Percentiles rank a stretch among this genome's conserved stretches.
Conservation (phyloP, 23 tunicate species). For the Ascidia mentula region DNA sequence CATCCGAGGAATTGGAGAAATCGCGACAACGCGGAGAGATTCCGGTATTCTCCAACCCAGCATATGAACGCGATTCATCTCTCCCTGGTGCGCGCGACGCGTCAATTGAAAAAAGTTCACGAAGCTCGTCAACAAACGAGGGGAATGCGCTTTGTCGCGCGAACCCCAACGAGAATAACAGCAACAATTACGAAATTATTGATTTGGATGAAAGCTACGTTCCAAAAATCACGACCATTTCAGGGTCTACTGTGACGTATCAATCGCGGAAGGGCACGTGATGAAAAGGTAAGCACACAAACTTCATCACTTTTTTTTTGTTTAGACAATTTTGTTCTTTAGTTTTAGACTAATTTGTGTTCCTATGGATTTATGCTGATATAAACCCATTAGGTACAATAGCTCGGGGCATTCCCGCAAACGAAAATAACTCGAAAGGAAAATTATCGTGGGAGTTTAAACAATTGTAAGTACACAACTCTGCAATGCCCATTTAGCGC, state of each 20-base stretch:
- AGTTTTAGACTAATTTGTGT: too few species aligned
- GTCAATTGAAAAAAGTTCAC: background rate
- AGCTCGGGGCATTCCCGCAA: too few species aligned
- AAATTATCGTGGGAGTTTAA: too few species aligned
- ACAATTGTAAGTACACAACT: too few species aligned
- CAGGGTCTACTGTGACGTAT: background rate
- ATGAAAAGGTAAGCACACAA: background rate
- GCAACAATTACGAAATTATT: background rate
- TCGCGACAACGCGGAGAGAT: background rate
- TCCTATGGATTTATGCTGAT: too few species aligned
- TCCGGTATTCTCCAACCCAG: background rate
- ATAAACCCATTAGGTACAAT: too few species aligned
- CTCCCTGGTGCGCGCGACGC: slow-evolving; percentile 10
- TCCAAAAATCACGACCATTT: background rate
- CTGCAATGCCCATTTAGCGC: background rate
- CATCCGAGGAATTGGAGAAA: background rate
- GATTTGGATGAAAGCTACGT: background rate
- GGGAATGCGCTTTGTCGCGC: background rate
- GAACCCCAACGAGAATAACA: slow-evolving; percentile 6
- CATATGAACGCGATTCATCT: background rate
- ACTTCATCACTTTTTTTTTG: background rate
- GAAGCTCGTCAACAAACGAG: background rate
- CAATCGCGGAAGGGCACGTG: background rate
- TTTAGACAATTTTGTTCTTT: too few species aligned
- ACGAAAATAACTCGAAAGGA: too few species aligned